A percentile compares a stretch with the other conserved stretches of the same genome.
Conservation (phyloP, 2,888 invertebrate species). For the Acronicta alni region DNA sequence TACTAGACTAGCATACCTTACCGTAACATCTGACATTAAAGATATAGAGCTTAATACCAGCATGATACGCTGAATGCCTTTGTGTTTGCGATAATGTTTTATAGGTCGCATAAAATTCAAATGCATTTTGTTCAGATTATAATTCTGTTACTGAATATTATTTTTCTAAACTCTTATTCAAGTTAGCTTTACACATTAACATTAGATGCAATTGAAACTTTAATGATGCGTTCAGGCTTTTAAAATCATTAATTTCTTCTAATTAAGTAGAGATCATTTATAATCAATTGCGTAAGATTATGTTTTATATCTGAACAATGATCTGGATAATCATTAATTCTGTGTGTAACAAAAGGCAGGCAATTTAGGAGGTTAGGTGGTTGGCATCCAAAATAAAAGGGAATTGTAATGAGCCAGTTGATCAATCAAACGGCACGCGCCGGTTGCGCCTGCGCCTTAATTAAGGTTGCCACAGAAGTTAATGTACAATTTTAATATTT, state of each 20-base stretch:
- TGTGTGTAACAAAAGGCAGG: conserved; percentile 67
- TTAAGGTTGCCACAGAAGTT: conserved; percentile 47
- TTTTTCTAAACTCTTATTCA: conserved; percentile 6
- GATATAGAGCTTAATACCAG: conserved; percentile 52
- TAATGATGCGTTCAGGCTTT: conserved; percentile 18
- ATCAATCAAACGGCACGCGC: conserved; percentile 80
- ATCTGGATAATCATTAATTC: conserved; percentile 65
- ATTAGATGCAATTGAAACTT: conserved; percentile 10
- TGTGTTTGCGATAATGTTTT: conserved; percentile 43
- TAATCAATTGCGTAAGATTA: conserved; percentile 47
- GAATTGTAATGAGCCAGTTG: conserved; percentile 69
- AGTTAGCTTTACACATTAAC: not conserved
- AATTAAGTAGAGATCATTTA: conserved; percentile 41
- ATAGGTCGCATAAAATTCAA: conserved; percentile 28
- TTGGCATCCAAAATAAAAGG: conserved; percentile 59
- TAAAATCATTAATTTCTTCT: conserved; percentile 38
- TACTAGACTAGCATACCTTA: conserved; percentile 53
- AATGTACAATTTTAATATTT: conserved; percentile 11
- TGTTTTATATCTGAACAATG: conserved; percentile 54
- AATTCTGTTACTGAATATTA: conserved; percentile 4
- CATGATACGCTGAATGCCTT: conserved; percentile 56
- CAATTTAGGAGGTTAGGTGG: conserved; percentile 51
- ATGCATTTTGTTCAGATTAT: conserved; percentile 1
- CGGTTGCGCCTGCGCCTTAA: conserved; percentile 55
- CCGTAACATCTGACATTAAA: conserved; percentile 64